Percentiles rank a stretch among this genome's conserved stretches.
These are phyloP conservation scores for Alfaro cultratus DNA, from an alignment of 2,797 vertebrate species.

Conservation along the genomic window DNA sequence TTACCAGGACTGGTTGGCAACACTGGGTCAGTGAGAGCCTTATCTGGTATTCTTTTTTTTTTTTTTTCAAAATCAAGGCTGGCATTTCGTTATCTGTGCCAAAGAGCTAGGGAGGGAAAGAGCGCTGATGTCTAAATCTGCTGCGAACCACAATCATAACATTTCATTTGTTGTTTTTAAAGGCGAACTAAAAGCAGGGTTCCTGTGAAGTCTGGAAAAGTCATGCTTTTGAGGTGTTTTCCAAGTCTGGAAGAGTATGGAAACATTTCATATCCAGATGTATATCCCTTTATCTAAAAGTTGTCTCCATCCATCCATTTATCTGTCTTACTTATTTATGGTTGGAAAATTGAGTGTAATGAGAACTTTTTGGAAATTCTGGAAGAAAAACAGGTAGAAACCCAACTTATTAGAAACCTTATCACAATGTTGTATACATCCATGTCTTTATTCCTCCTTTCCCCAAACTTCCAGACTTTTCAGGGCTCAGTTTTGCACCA, in stretches of 20 bases:
- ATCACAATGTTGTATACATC: not conserved
- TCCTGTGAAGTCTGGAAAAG: not conserved
- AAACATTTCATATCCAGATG: not conserved
- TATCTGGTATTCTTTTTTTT: conserved; percentile 21
- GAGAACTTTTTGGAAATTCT: not conserved
- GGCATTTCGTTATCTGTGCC: conserved; percentile 63
- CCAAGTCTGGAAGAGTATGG: not conserved
- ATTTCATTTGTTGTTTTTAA: conserved; percentile 20
- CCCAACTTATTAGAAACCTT: not conserved
- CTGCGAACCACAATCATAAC: conserved; percentile 9
- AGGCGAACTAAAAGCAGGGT: conserved; percentile 9
- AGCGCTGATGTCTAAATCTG: conserved; percentile 45
- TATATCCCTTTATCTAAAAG: not conserved
- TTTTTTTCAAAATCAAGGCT: conserved; percentile 52
- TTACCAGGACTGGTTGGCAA: conserved; percentile 13
- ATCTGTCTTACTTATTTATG: not conserved
- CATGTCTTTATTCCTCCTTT: conserved; percentile 2
- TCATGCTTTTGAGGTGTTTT: not conserved
- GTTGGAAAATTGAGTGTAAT: not conserved
- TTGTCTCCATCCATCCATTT: not conserved
- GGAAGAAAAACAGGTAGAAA: not conserved
- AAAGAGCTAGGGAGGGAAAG: conserved; percentile 47
- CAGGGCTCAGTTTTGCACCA: conserved; percentile 27
- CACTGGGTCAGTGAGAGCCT: conserved; percentile 38
- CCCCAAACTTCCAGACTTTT: conserved; percentile 22